Percentiles rank a stretch among this genome's conserved stretches.
These are phyloP conservation scores for Rhinogobio ventralis DNA, from an alignment of 2,797 vertebrate species.

Conservation along the genomic window DNA sequence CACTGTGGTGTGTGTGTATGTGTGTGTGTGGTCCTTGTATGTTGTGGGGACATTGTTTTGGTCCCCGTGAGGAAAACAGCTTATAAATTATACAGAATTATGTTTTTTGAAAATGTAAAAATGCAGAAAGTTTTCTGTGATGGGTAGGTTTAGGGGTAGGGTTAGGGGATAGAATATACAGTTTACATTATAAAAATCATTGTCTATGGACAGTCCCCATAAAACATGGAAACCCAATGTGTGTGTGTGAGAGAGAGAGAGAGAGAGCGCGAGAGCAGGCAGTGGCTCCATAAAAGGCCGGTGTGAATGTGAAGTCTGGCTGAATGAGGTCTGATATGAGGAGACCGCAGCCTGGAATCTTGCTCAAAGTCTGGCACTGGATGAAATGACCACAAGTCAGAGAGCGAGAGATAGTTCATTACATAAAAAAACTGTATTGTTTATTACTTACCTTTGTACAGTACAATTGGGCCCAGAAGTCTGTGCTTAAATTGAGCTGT, in stretches of 20 bases:
- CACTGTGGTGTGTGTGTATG: neutral
- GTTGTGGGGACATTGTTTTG: neutral
- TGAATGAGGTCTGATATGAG: slow-evolving; percentile 39
- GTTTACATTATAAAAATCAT: neutral
- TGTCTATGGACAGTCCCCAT: neutral
- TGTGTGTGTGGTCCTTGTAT: neutral
- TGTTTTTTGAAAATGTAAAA: neutral
- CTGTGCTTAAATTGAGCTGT: neutral
- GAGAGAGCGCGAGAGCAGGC: too few species aligned
- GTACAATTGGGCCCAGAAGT: neutral
- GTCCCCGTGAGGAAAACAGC: neutral
- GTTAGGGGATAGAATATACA: neutral
- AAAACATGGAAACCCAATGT: neutral
- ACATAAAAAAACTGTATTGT: neutral
- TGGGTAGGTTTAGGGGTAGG: neutral
- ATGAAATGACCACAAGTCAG: neutral
- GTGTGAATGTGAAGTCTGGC: slow-evolving; percentile 32
- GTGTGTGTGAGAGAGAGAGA: neutral
- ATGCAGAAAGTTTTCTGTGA: neutral
- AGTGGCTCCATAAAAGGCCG: neutral
- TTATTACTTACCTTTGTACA: neutral
- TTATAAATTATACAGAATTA: too few species aligned
- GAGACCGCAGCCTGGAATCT: slow-evolving; percentile 29
- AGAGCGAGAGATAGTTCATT: neutral
- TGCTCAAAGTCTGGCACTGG: slow-evolving; percentile 19